These are phyloP conservation scores for Ridgeia piscesae DNA, from an alignment of 1,140 invertebrate species.

Conservation along the genomic window DNA sequence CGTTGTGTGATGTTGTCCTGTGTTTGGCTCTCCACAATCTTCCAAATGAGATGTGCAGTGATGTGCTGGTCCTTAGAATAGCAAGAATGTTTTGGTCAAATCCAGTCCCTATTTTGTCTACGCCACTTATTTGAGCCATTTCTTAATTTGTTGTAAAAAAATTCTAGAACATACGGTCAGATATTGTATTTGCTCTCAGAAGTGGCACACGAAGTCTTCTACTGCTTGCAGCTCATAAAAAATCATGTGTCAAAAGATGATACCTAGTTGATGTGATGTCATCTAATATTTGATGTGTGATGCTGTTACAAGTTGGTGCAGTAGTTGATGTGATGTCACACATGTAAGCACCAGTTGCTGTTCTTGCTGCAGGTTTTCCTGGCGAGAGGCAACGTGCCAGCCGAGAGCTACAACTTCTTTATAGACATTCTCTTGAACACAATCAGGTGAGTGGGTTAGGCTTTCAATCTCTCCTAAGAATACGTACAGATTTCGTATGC, in stretches of 20 bases:
- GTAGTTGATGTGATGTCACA: background rate
- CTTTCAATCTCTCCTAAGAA: background rate
- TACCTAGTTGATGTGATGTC: no score
- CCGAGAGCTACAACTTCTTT: constrained; percentile 93
- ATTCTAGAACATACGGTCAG: background rate
- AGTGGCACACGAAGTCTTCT: background rate
- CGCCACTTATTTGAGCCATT: no score
- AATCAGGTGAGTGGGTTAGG: constrained; percentile 66
- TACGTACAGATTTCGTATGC: background rate
- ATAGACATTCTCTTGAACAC: constrained; percentile 96
- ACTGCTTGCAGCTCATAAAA: background rate
- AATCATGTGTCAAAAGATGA: no score
- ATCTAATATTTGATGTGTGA: background rate
- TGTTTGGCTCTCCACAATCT: no score
- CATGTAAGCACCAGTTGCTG: background rate
- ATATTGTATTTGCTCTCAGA: background rate
- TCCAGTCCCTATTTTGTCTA: background rate
- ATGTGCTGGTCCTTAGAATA: background rate
- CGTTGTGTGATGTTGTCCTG: no score
- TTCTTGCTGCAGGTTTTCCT: constrained; percentile 70
- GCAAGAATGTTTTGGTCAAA: background rate
- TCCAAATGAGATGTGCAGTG: no score
- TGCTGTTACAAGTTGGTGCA: no score
- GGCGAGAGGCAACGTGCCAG: constrained; percentile 92
- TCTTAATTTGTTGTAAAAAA: background rate